A percentile compares a stretch with the other conserved stretches of the same genome.
These are phyloP conservation scores for Apotomis capreana DNA, from an alignment of 2,888 invertebrate genomes.

Conservation along the genomic window DNA sequence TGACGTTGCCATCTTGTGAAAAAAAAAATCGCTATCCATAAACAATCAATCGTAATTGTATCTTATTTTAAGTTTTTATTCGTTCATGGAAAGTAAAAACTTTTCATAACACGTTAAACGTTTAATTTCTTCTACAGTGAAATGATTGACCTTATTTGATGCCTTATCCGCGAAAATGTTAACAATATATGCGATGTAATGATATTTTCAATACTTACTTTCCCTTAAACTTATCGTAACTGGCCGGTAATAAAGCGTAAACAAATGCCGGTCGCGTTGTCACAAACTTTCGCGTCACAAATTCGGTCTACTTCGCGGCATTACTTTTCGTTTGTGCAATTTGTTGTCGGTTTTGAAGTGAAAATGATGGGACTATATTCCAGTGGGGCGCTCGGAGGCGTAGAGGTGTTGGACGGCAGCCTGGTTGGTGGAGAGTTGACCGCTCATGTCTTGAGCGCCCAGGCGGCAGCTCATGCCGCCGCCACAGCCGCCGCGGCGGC, in stretches of 20 bases:
- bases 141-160: not conserved
- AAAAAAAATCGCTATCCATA: conserved; percentile 3
- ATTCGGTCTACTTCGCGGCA: conserved; percentile 41
- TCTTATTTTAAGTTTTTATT: not conserved
- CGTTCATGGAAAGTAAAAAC: not conserved
- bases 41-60: conserved; percentile 8
- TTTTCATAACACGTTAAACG: conserved; percentile 14
- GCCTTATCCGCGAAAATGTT: conserved; percentile 45
- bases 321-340: conserved; percentile 40
- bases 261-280: conserved; percentile 53
- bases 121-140: not conserved
- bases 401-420: conserved; percentile 76
- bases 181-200: conserved; percentile 50
- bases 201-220: conserved; percentile 29
- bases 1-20: conserved; percentile 15
- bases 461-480: conserved; percentile 79
- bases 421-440: conserved; percentile 74
- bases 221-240: conserved; percentile 36
- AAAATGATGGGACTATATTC: conserved; percentile 80
- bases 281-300: conserved; percentile 41
- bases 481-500: conserved; percentile 72
- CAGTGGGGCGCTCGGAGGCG: conserved; percentile 83
- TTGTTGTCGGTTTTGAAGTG: conserved; percentile 51
- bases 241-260: conserved; percentile 53
- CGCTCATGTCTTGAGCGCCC: conserved; percentile 75